A percentile compares a stretch with the other conserved stretches of the same genome.
Conservation (phyloP, 1,140 invertebrate genomes). For the Ectropis grisescens region DNA sequence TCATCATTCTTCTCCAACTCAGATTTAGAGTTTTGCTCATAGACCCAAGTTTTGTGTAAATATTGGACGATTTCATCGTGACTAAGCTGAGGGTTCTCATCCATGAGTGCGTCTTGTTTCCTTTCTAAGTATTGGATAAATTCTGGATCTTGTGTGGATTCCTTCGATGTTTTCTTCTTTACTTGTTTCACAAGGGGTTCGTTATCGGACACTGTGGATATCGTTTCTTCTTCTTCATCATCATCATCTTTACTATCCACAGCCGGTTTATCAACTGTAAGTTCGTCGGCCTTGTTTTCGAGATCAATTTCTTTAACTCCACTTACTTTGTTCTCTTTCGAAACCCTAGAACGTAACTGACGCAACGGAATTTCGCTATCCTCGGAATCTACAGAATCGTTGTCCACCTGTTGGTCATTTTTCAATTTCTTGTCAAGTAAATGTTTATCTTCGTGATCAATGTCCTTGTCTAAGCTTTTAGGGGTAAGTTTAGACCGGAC, state of each 20-base stretch:
- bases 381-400: neutral
- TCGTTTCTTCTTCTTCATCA: too few relatives aligned
- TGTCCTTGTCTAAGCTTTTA: too few relatives aligned
- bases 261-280: too few relatives aligned
- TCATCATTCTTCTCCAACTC: slow-evolving; percentile 43
- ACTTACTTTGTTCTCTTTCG: too few relatives aligned
- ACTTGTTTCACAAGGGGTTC: slow-evolving; percentile 21
- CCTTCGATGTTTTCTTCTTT: slow-evolving; percentile 16
- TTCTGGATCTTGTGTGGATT: slow-evolving; percentile 40
- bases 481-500: too few relatives aligned
- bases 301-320: too few relatives aligned
- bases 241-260: too few relatives aligned
- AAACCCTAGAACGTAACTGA: too few relatives aligned
- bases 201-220: too few relatives aligned
- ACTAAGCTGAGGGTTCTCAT: slow-evolving; percentile 65
- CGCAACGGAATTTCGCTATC: slow-evolving; percentile 9
- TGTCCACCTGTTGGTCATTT: neutral
- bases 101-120: slow-evolving; percentile 60
- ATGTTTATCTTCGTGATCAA: too few relatives aligned
- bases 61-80: slow-evolving; percentile 67
- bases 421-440: slow-evolving; percentile 1
- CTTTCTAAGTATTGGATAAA: slow-evolving; percentile 70
- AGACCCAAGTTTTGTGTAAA: slow-evolving; percentile 69
- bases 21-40: slow-evolving; percentile 51
- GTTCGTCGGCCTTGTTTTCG: too few relatives aligned